phyloP scores from a whole-genome alignment of 2,797 vertebrate species.

The Enteromius trimaculatus region DNA sequence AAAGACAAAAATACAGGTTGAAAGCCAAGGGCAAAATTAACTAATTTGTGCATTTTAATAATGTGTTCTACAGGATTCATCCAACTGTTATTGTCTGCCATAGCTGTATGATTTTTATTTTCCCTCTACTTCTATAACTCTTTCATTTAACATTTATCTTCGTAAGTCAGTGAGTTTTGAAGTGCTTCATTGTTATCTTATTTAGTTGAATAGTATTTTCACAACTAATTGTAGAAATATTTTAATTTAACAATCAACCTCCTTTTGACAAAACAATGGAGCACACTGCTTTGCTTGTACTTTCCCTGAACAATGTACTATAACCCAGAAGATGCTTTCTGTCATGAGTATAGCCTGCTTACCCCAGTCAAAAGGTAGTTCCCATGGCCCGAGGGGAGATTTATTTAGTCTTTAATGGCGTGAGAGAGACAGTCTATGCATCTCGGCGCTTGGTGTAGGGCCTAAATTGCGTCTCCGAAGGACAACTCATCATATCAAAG shows the following conservation, averaged over 20 bases:
- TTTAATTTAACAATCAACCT: constrained; percentile 6
- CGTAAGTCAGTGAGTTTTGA: not conserved
- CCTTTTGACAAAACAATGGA: not conserved
- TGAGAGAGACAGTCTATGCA: constrained; percentile 43
- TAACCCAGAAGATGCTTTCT: constrained; percentile 58
- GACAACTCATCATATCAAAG: constrained; percentile 54
- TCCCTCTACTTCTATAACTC: not conserved
- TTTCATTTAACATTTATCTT: not conserved
- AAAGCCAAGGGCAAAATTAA: not conserved
- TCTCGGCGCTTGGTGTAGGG: constrained; percentile 49
- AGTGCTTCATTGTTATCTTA: not conserved
- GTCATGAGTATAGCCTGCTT: constrained; percentile 37
- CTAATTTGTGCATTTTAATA: not conserved
- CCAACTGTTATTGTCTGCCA: not conserved
- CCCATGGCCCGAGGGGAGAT: constrained; percentile 45
- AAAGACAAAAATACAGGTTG: not conserved
- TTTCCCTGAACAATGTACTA: constrained; percentile 62
- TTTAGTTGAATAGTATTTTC: not conserved
- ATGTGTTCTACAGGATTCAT: not conserved
- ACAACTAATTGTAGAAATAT: constrained; percentile 1
- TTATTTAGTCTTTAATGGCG: constrained; percentile 56
- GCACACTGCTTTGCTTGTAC: constrained; percentile 58
- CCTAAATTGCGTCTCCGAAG: constrained; percentile 55
- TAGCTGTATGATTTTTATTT: not conserved
- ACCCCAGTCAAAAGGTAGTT: constrained; percentile 56